Conservation (phyloP, 2,797 vertebrate genomes). For the Lerista edwardsae region DNA sequence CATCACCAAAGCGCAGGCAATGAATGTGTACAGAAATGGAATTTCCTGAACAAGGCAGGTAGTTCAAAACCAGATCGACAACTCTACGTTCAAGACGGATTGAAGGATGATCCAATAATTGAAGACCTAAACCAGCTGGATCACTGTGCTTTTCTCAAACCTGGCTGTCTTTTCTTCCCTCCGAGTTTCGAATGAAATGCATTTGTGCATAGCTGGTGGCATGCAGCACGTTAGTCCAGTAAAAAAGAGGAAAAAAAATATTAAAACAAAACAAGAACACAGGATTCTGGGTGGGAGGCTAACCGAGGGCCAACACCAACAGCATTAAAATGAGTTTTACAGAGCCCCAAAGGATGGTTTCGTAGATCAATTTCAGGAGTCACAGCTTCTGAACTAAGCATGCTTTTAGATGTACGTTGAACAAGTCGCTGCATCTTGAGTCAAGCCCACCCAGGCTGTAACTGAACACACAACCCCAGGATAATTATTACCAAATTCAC, state of each 20-base stretch:
- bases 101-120: not conserved
- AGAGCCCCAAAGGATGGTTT: conserved; percentile 10
- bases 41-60: not conserved
- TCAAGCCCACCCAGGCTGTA: not conserved
- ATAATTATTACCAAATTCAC: not conserved
- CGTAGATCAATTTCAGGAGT: conserved; percentile 1
- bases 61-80: not conserved
- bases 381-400: not conserved
- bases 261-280: not conserved
- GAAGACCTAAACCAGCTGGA: conserved; percentile 22
- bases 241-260: not conserved
- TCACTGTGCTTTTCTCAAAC: conserved; percentile 38
- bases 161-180: conserved; percentile 1
- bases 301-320: conserved; percentile 36
- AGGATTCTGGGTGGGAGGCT: conserved; percentile 15
- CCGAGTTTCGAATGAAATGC: conserved; percentile 38
- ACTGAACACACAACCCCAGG: not conserved
- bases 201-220: conserved; percentile 14
- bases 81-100: not conserved
- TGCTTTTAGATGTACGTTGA: not conserved
- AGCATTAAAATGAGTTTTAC: conserved; percentile 5
- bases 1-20: not conserved
- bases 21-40: not conserved
- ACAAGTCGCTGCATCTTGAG: not conserved
- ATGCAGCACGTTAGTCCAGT: conserved; percentile 4